Evolutionary conservation across 1,140 invertebrate species (phyloP).

Genomic region (Cephus cinctus): DNA sequence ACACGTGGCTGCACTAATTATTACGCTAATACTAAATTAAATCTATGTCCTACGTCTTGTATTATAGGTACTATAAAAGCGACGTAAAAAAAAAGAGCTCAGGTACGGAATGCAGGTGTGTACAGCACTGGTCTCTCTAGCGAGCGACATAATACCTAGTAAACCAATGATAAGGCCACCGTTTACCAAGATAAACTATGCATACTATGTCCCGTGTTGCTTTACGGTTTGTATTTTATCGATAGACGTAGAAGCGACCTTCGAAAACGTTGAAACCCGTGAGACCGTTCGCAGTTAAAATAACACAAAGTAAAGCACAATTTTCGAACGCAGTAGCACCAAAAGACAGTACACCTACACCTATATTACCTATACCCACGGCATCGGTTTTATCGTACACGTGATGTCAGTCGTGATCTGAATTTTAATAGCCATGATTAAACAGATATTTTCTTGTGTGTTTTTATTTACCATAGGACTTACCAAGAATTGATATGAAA

Average conservation of each 20-base stretch:
- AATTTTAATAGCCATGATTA: neutral
- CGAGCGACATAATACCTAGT: slow-evolving; percentile 10
- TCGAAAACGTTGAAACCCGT: neutral
- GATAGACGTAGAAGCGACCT: no score
- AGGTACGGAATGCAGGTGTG: neutral
- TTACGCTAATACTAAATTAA: neutral
- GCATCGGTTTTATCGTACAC: no score
- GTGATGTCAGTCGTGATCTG: no score
- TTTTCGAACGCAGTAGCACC: no score
- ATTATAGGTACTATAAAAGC: neutral
- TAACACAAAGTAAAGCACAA: no score
- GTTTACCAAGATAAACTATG: slow-evolving; percentile 14
- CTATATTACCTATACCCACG: no score
- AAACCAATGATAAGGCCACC: slow-evolving; percentile 12
- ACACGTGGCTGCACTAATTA: neutral
- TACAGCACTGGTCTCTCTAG: neutral
- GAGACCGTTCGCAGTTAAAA: neutral
- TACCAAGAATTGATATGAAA: neutral
- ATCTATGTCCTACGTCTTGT: neutral
- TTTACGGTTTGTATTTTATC: neutral
- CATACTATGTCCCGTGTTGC: neutral
- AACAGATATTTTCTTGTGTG: neutral
- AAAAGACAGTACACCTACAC: no score
- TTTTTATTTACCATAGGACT: neutral
- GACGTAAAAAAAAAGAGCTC: neutral